Evolutionary conservation across 2,888 invertebrate species (phyloP), one percentile per base, ranked within the genome.

Genomic region (Lycia hirtaria): DNA sequence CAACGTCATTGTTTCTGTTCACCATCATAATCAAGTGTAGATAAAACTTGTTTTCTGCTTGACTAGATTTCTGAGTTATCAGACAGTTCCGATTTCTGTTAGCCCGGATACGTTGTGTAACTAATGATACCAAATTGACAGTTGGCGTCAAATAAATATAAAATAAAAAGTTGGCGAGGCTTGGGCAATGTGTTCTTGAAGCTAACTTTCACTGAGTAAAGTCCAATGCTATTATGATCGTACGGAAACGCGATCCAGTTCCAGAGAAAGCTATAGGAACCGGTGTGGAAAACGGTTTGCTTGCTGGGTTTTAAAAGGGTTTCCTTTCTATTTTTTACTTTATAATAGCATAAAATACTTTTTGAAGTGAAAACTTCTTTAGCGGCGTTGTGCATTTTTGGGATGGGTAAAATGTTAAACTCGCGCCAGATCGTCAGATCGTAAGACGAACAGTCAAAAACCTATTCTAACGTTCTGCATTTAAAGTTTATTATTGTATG

Each of bases 171-270:
- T 28, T 38, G 19, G 19, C 19, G 5, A 28, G 56, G 53, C 44
- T 76, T 74, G 72, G 69, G 71, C 71, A 73, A 75, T 58, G 45
- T 52, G 70, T 71, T 71, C 69, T 69, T 69, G 70, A 69, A 73
- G 75, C 71, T 65, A 66, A 82, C 87, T 88, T 88, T 87, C 87
- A 83, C 87, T 83, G 75, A 50, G 68, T 73, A 75, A 78, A 74
- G 71, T 74, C 76, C 71, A 71, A 71, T 68, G 71, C 68, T 74
- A 74, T 78, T 76, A 77, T 75, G 73, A 72, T 73, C 68, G 64
- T 64, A 65, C 79, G 83, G 82, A 85, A 83, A 75, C 77, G 66
- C 72, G 80, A 69, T 81, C 81, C 80, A 80, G 81, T 83, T 87
- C 70, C 78, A 78, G 85, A 81, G 87, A 88, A 86, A 88, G 86